Evolutionary conservation across 2,888 invertebrate species (phyloP).

Genomic region (Xestia sexstrigata): DNA sequence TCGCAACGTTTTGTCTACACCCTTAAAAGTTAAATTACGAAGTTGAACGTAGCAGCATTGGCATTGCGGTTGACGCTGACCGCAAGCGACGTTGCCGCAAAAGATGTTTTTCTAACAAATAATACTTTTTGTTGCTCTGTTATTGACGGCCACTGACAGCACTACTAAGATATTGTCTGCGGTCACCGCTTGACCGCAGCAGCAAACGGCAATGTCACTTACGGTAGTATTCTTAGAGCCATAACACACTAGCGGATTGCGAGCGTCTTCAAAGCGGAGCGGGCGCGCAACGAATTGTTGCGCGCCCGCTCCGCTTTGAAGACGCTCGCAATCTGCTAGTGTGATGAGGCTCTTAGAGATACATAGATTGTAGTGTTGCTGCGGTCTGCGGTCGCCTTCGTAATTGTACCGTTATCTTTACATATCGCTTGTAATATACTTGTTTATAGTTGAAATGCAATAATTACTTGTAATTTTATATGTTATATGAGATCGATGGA

Average conservation of each 20-base stretch:
- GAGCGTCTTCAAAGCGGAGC: too few species aligned
- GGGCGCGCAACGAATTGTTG: too few species aligned
- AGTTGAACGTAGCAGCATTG: neutral
- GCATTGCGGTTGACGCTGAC: neutral
- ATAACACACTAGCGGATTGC: too few species aligned
- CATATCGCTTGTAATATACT: slow-evolving; percentile 60
- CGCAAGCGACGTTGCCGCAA: neutral
- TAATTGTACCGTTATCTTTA: slow-evolving; percentile 4
- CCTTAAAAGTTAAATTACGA: neutral
- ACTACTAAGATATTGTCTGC: neutral
- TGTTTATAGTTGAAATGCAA: slow-evolving; percentile 65
- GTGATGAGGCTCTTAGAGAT: too few species aligned
- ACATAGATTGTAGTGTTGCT: neutral
- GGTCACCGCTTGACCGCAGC: neutral
- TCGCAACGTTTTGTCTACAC: slow-evolving; percentile 3
- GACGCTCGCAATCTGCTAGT: too few species aligned
- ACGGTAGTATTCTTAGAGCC: neutral
- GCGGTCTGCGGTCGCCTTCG: neutral
- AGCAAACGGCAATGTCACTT: neutral
- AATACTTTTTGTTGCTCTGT: neutral
- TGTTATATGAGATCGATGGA: slow-evolving; percentile 43
- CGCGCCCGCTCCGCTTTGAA: too few species aligned
- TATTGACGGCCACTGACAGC: neutral
- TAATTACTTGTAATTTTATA: slow-evolving; percentile 56
- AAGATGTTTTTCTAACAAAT: neutral